Evolutionary conservation across 2,113 vertebrate genomes (phyloP).

Genomic region (Oenanthe oenanthe): DNA sequence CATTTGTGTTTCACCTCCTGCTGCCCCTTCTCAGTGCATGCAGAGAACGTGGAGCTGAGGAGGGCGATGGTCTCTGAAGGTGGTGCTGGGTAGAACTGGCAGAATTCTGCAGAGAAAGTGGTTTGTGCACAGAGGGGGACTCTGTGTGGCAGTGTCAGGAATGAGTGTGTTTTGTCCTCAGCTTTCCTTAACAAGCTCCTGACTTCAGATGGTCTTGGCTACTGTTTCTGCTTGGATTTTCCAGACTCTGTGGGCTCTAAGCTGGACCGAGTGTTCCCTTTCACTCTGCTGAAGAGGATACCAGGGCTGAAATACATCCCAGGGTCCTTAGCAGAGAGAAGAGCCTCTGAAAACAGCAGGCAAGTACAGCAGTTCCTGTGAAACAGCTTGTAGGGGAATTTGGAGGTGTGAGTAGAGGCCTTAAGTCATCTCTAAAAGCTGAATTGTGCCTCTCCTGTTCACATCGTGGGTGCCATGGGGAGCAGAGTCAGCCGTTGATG

Average conservation of each 20-base stretch:
- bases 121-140: background rate
- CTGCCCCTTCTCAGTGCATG: background rate
- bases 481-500: background rate
- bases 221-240: conserved; percentile 77
- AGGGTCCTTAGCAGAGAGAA: conserved; percentile 74
- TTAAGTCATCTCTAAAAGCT: background rate
- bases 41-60: background rate
- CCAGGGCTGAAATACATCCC: conserved; percentile 78
- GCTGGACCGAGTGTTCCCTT: conserved; percentile 78
- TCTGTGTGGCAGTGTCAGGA: background rate
- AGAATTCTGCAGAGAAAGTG: background rate
- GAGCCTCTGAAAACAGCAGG: conserved; percentile 70
- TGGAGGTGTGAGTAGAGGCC: background rate
- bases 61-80: rapidly evolving
- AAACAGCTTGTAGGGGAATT: background rate
- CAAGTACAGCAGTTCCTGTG: conserved; percentile 48
- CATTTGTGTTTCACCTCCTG: rapidly evolving
- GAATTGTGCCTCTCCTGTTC: background rate
- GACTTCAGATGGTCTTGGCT: conserved; percentile 78
- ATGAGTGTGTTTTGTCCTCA: background rate
- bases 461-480: background rate
- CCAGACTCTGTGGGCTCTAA: conserved; percentile 67
- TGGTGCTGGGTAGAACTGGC: background rate
- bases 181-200: conserved; percentile 59
- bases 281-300: conserved; percentile 75